These are phyloP conservation scores for Myopa testacea DNA, from an alignment of 2,888 invertebrate genomes.

Conservation along the genomic window DNA sequence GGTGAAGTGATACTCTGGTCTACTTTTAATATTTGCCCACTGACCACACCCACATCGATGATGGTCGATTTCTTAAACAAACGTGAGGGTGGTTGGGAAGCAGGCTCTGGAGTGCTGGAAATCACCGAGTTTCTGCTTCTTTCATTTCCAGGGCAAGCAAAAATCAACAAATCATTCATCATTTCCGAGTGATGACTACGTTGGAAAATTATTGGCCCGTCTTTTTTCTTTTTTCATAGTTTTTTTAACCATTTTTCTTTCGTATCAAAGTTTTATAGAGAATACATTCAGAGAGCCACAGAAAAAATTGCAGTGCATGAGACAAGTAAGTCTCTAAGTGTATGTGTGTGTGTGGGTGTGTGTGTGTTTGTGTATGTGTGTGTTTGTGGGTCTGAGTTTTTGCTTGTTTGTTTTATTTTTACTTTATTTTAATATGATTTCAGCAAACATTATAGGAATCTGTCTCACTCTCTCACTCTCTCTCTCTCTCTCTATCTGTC, in stretches of 20 bases:
- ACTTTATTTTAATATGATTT: conserved; percentile 40
- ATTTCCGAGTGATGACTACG: conserved; percentile 50
- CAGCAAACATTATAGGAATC: conserved; percentile 7
- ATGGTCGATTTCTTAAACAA: not conserved
- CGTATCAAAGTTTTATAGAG: not conserved
- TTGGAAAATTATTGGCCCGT: conserved; percentile 19
- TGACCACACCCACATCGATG: not conserved
- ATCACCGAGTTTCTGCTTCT: not conserved
- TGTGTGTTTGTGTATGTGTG: conserved; percentile 1
- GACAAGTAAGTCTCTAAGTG: not conserved
- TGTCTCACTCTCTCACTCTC: conserved; percentile 22
- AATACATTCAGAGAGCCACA: not conserved
- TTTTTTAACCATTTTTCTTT: not conserved
- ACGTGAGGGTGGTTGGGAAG: too few relatives aligned
- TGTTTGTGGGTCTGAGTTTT: conserved; percentile 5
- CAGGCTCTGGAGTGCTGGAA: too few relatives aligned
- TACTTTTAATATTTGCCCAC: not conserved
- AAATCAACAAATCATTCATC: conserved; percentile 66
- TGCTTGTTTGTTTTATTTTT: conserved; percentile 26
- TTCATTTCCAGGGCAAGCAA: conserved; percentile 60
- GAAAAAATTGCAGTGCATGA: not conserved
- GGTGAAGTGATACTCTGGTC: not conserved
- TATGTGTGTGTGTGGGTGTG: conserved; percentile 5
- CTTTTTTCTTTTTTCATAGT: not conserved
- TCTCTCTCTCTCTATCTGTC: conserved; percentile 7